These are phyloP conservation scores for Strigamia transsilvanica DNA, from an alignment of 2,888 invertebrate genomes.

Conservation along the genomic window DNA sequence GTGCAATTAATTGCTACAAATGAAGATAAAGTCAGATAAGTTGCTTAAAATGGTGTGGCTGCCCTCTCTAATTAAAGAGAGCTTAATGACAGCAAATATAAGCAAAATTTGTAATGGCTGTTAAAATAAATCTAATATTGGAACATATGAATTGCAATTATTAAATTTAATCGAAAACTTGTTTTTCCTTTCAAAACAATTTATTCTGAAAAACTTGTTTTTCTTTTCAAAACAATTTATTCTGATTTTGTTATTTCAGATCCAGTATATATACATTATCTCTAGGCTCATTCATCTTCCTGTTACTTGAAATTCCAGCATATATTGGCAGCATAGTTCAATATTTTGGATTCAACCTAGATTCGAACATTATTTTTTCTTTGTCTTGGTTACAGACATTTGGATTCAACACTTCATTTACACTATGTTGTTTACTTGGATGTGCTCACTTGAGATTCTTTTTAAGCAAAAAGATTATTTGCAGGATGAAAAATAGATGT, in stretches of 20 bases:
- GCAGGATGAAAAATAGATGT: constrained; percentile 20
- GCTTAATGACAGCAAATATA: too few relatives aligned
- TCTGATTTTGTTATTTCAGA: not conserved
- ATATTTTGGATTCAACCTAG: not conserved
- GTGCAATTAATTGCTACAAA: too few relatives aligned
- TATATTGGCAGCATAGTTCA: constrained; percentile 4
- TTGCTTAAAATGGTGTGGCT: too few relatives aligned
- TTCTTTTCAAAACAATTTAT: not conserved
- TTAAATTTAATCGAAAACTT: not conserved
- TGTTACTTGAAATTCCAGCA: not conserved
- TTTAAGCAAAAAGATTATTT: not conserved
- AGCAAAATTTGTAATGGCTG: too few relatives aligned
- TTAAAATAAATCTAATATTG: too few relatives aligned
- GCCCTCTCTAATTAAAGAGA: too few relatives aligned
- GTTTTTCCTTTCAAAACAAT: not conserved
- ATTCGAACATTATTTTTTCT: not conserved
- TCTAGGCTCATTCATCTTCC: not conserved
- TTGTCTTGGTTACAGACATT: constrained; percentile 14
- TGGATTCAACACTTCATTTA: not conserved
- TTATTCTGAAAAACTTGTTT: not conserved
- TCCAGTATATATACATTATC: not conserved
- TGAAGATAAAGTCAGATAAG: too few relatives aligned
- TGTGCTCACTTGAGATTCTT: not conserved
- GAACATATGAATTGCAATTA: too few relatives aligned
- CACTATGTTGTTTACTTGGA: not conserved